These are phyloP conservation scores for Drosophila colorata DNA, from an alignment of 2,888 invertebrate genomes.

Conservation along the genomic window DNA sequence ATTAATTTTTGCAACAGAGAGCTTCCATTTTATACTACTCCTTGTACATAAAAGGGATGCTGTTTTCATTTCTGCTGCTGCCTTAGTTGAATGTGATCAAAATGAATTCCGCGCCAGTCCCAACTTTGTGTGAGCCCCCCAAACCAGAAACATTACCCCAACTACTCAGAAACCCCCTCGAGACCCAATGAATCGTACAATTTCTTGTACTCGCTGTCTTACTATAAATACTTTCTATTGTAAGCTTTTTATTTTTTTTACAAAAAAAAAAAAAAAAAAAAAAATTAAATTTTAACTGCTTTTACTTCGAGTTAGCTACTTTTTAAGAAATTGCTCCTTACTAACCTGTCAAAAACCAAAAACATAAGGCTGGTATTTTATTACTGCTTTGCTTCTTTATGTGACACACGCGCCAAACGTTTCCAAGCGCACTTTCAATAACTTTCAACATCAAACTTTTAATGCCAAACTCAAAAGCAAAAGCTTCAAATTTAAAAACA, in stretches of 20 bases:
- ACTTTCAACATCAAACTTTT: slow-evolving; percentile 18
- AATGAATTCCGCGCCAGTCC: slow-evolving; percentile 41
- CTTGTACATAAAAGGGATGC: slow-evolving; percentile 73
- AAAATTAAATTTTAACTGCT: slow-evolving; percentile 44
- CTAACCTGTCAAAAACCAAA: background rate
- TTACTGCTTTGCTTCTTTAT: slow-evolving; percentile 70
- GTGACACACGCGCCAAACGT: slow-evolving; percentile 63
- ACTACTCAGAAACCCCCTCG: background rate
- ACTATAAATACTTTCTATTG: slow-evolving; percentile 14
- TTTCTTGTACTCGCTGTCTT: slow-evolving; percentile 22
- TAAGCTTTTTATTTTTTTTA: slow-evolving; percentile 37
- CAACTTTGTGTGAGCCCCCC: slow-evolving; percentile 21
- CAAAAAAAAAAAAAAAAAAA: background rate
- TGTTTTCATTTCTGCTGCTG: slow-evolving; percentile 72
- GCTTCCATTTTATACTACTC: slow-evolving; percentile 77
- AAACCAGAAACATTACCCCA: slow-evolving; percentile 9
- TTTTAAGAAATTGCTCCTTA: slow-evolving; percentile 20
- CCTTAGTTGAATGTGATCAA: slow-evolving; percentile 25
- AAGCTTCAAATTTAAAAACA: slow-evolving; percentile 50
- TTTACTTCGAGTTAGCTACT: slow-evolving; percentile 32
- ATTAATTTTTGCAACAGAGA: slow-evolving; percentile 81
- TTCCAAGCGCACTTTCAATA: slow-evolving; percentile 63
- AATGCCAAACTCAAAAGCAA: slow-evolving; percentile 25
- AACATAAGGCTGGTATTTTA: slow-evolving; percentile 41
- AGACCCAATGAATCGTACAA: background rate